These are phyloP conservation scores for Drosophila dives DNA, from an alignment of 2,888 invertebrate genomes.

Conservation along the genomic window DNA sequence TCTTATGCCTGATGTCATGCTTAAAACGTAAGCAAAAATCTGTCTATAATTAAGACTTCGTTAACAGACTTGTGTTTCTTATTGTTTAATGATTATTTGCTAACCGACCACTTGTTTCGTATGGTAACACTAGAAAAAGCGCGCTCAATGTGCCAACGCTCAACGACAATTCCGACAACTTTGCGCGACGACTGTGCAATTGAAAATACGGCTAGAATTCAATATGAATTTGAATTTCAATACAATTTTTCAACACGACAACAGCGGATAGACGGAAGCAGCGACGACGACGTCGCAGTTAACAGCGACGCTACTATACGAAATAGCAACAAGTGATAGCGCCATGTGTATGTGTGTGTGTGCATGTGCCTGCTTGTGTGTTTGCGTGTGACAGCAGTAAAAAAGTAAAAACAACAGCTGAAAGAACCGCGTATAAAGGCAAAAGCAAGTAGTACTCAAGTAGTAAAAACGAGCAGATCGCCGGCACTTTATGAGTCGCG, in stretches of 20 bases:
- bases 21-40: constrained; percentile 12
- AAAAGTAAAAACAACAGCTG: constrained; percentile 25
- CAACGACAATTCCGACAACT: constrained; percentile 42
- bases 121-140: constrained; percentile 26
- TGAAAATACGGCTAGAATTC: constrained; percentile 71
- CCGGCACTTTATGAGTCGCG: constrained; percentile 41
- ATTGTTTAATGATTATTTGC: constrained; percentile 20
- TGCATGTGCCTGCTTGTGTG: constrained; percentile 1
- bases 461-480: constrained; percentile 17
- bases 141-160: constrained; percentile 16
- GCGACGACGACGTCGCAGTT: constrained; percentile 30
- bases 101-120: constrained; percentile 8
- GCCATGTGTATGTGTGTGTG: constrained; percentile 3
- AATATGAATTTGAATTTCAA: constrained; percentile 77
- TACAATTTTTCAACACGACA: constrained; percentile 62
- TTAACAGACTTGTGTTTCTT: constrained; percentile 34
- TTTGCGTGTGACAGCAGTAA: constrained; percentile 38
- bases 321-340: constrained; percentile 76
- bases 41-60: constrained; percentile 15
- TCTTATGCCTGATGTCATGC: constrained; percentile 80
- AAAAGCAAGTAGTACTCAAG: constrained; percentile 42
- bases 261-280: constrained; percentile 22
- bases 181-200: constrained; percentile 73
- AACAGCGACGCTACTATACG: constrained; percentile 38
- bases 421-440: constrained; percentile 31